phyloP scores from a whole-genome alignment of 2,113 vertebrate species.

The Grammomys dolichurus region DNA sequence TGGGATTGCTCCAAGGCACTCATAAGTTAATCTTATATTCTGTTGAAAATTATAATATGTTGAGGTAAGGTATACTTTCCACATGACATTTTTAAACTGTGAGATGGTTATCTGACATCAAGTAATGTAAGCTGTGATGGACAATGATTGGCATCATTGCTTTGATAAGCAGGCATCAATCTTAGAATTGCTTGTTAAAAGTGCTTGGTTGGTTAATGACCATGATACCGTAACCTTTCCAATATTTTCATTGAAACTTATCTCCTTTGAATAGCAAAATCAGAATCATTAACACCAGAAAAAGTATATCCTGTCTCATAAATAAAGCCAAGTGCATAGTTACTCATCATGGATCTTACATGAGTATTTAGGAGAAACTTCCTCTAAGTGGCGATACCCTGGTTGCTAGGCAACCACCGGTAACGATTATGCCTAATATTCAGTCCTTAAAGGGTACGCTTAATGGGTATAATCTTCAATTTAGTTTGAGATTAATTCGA shows the following conservation, averaged over 20 bases:
- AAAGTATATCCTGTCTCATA: constrained; percentile 12
- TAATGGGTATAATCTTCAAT: constrained; percentile 78
- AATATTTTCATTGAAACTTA: not conserved
- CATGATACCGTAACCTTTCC: accelerated
- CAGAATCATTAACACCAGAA: constrained; percentile 8
- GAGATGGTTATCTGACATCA: constrained; percentile 59
- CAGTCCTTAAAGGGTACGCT: constrained; percentile 78
- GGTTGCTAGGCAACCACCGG: constrained; percentile 87
- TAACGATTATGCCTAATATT: constrained; percentile 75
- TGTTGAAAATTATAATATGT: constrained; percentile 57
- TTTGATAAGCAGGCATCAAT: not conserved
- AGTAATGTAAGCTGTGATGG: not conserved
- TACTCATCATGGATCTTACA: constrained; percentile 59
- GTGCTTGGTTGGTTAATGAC: not conserved
- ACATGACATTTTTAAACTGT: constrained; percentile 60
- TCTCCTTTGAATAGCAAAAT: not conserved
- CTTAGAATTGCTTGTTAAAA: not conserved
- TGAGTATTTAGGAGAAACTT: constrained; percentile 76
- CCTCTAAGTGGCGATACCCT: constrained; percentile 57
- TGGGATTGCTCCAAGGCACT: constrained; percentile 66
- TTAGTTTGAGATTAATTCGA: constrained; percentile 81
- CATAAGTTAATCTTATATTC: constrained; percentile 60
- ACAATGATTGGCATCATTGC: not conserved
- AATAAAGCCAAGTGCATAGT: not conserved
- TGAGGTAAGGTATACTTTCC: constrained; percentile 49